These are phyloP conservation scores for Bubo blakistoni DNA, from an alignment of 2,113 vertebrate genomes.

Conservation along the genomic window DNA sequence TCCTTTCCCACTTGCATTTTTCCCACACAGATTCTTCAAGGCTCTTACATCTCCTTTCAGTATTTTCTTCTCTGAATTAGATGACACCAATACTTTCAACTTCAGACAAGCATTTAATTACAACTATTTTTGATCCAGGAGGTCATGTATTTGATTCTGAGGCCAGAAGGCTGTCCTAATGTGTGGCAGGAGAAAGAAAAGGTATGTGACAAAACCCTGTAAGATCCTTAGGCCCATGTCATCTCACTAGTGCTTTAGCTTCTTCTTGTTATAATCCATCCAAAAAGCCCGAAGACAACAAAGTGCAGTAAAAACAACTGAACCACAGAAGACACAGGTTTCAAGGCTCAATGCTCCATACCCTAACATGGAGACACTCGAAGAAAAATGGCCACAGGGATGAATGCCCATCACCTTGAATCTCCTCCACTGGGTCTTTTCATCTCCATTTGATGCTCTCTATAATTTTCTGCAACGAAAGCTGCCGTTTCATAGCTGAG, in stretches of 20 bases:
- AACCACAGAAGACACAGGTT: background rate
- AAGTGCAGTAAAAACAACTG: background rate
- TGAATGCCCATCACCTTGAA: background rate
- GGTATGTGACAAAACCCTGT: accelerated
- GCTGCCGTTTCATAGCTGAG: background rate
- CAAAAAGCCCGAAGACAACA: background rate
- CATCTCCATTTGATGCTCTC: background rate
- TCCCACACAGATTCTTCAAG: background rate
- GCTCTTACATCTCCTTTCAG: background rate
- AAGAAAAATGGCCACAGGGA: background rate
- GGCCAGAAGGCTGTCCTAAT: background rate
- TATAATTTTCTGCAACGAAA: background rate
- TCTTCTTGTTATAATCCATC: background rate
- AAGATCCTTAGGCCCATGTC: background rate
- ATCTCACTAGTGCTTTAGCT: background rate
- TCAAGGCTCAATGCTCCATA: background rate
- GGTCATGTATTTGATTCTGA: background rate
- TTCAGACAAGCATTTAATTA: background rate
- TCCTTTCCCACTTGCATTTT: background rate
- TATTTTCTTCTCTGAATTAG: background rate
- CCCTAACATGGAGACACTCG: background rate
- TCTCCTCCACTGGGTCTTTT: background rate
- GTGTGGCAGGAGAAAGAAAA: background rate
- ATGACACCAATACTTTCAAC: background rate
- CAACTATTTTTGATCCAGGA: background rate